A percentile compares a stretch with the other conserved stretches of the same genome.
These are phyloP conservation scores for Orius insidiosus DNA, from an alignment of 1,140 invertebrate species.

Conservation along the genomic window DNA sequence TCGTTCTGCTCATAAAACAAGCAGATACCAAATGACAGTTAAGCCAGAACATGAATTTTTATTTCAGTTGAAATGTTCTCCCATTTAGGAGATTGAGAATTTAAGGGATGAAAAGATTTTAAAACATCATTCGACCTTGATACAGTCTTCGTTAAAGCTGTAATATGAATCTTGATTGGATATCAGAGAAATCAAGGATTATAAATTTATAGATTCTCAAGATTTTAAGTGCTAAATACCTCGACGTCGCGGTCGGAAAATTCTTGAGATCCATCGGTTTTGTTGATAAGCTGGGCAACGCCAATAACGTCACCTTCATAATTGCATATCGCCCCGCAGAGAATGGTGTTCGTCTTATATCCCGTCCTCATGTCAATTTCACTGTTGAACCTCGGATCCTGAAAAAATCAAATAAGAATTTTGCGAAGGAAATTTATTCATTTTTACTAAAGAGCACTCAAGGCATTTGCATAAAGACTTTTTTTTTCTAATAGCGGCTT, in stretches of 20 bases:
- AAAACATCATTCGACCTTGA: too few relatives aligned
- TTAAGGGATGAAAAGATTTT: too few relatives aligned
- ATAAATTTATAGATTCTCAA: not conserved
- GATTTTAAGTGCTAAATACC: constrained; percentile 25
- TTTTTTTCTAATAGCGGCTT: too few relatives aligned
- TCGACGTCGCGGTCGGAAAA: constrained; percentile 83
- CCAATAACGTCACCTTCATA: constrained; percentile 90
- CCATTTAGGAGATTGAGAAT: too few relatives aligned
- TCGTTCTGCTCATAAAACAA: too few relatives aligned
- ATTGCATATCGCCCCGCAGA: constrained; percentile 92
- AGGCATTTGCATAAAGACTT: too few relatives aligned
- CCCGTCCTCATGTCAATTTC: constrained; percentile 82
- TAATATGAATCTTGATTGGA: too few relatives aligned
- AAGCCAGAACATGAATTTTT: too few relatives aligned
- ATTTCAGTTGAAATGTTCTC: too few relatives aligned
- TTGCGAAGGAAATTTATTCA: not conserved
- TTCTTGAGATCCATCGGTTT: constrained; percentile 67
- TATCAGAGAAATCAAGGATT: too few relatives aligned
- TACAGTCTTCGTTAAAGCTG: too few relatives aligned
- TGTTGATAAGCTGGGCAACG: constrained; percentile 94
- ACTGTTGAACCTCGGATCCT: constrained; percentile 74
- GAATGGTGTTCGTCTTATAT: constrained; percentile 76
- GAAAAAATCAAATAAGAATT: constrained; percentile 20
- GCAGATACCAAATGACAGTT: not conserved
- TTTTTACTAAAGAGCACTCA: too few relatives aligned